These are phyloP conservation scores for Lycaena phlaeas DNA, from an alignment of 2,888 invertebrate genomes.

Conservation along the genomic window DNA sequence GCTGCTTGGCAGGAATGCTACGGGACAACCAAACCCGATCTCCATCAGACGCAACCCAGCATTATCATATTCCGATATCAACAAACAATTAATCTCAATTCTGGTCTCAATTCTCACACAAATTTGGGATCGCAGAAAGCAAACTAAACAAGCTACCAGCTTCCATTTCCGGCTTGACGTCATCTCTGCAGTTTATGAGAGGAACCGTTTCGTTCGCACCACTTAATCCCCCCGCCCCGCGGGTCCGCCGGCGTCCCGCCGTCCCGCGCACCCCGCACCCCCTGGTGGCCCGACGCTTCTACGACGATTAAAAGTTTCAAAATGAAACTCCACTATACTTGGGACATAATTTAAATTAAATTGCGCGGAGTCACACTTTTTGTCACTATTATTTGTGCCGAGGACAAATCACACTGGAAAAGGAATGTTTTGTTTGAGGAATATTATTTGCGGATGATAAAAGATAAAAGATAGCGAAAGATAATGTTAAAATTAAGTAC, in stretches of 20 bases:
- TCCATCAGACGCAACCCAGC: too few relatives aligned
- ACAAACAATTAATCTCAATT: too few relatives aligned
- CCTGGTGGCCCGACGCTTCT: conserved; percentile 7
- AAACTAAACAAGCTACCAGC: conserved; percentile 12
- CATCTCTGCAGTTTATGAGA: conserved; percentile 11
- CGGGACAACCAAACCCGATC: too few relatives aligned
- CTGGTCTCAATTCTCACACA: too few relatives aligned
- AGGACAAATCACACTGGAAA: conserved; percentile 10
- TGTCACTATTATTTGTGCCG: conserved; percentile 12
- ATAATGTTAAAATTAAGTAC: too few relatives aligned
- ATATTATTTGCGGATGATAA: conserved; percentile 8
- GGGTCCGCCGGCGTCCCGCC: too few relatives aligned
- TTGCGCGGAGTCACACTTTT: conserved; percentile 15
- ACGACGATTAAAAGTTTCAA: conserved; percentile 22
- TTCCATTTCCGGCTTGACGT: conserved; percentile 12
- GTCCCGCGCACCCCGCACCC: not conserved
- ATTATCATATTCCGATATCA: too few relatives aligned
- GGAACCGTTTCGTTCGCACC: conserved; percentile 13
- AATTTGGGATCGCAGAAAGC: too few relatives aligned
- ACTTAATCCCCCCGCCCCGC: conserved; percentile 13
- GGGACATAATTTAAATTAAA: conserved; percentile 20
- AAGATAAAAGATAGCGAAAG: too few relatives aligned
- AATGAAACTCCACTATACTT: conserved; percentile 16
- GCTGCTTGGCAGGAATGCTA: too few relatives aligned
- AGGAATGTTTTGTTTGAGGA: conserved; percentile 15